Conservation (phyloP, 2,888 invertebrate genomes). For the Busseola fusca region DNA sequence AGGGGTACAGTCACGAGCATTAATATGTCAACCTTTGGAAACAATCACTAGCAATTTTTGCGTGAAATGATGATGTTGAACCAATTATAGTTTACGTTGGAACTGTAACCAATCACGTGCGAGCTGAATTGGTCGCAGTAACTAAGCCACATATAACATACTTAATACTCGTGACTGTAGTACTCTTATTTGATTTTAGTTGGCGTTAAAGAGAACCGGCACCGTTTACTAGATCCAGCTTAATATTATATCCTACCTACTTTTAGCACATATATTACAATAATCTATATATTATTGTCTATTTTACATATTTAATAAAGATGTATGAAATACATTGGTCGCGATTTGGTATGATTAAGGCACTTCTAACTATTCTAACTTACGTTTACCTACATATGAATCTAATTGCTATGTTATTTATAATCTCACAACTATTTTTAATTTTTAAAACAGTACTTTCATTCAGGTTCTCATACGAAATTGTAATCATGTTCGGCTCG, state of each 20-base stretch:
- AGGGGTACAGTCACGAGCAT: too few relatives aligned
- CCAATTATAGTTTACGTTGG: too few relatives aligned
- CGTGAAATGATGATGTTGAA: too few relatives aligned
- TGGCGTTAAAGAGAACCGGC: neutral
- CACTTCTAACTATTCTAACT: slow-evolving; percentile 47
- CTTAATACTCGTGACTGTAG: too few relatives aligned
- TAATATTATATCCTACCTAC: slow-evolving; percentile 10
- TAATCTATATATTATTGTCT: slow-evolving; percentile 31
- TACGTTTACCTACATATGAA: slow-evolving; percentile 14
- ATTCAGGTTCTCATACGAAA: neutral
- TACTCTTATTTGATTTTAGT: neutral
- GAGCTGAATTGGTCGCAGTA: too few relatives aligned
- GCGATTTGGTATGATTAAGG: slow-evolving; percentile 59
- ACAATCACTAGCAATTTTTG: too few relatives aligned
- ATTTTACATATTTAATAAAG: slow-evolving; percentile 14
- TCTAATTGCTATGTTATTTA: slow-evolving; percentile 17
- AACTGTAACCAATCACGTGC: too few relatives aligned
- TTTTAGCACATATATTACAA: slow-evolving; percentile 22
- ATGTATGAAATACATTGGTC: slow-evolving; percentile 57
- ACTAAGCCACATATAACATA: too few relatives aligned
- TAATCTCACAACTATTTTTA: slow-evolving; percentile 27
- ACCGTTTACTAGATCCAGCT: neutral
- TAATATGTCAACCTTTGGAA: too few relatives aligned
- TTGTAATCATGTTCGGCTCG: neutral
- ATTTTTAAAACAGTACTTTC: neutral